These are phyloP conservation scores for Drosophila nebulosa DNA, from an alignment of 1,140 invertebrate species.

Conservation along the genomic window DNA sequence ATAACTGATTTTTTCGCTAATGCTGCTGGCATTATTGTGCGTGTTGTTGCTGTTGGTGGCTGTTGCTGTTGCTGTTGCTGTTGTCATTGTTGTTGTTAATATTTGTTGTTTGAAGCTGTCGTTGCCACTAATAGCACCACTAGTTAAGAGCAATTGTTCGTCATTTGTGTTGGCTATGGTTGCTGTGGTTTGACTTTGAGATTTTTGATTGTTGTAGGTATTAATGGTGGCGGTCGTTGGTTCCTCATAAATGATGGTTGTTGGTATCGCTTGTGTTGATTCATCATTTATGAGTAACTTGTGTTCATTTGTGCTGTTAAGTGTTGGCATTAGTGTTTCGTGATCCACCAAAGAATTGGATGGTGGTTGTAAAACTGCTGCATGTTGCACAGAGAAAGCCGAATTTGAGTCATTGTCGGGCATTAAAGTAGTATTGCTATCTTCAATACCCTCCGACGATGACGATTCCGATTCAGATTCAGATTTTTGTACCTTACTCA, in stretches of 20 bases:
- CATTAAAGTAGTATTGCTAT: constrained; percentile 1
- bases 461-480: constrained; percentile 40
- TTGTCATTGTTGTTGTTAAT: constrained; percentile 12
- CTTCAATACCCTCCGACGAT: constrained; percentile 11
- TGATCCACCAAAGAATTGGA: constrained; percentile 2
- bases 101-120: background rate
- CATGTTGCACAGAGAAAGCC: constrained; percentile 58
- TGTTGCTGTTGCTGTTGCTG: background rate
- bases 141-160: constrained; percentile 11
- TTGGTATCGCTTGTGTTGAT: constrained; percentile 6
- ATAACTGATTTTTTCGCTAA: constrained; percentile 56
- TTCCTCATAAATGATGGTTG: constrained; percentile 9
- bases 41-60: background rate
- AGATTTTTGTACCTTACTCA: constrained; percentile 71
- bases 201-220: constrained; percentile 1
- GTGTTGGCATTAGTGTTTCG: background rate
- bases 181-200: background rate
- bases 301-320: background rate
- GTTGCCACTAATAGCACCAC: constrained; percentile 27
- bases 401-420: constrained; percentile 57
- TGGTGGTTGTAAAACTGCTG: constrained; percentile 56
- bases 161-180: background rate
- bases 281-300: constrained; percentile 11
- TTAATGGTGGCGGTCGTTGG: constrained; percentile 19
- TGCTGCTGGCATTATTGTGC: constrained; percentile 31